A percentile compares a stretch with the other conserved stretches of the same genome.
Conservation (phyloP, 1,140 invertebrate species). For the Leptinotarsa texana region DNA sequence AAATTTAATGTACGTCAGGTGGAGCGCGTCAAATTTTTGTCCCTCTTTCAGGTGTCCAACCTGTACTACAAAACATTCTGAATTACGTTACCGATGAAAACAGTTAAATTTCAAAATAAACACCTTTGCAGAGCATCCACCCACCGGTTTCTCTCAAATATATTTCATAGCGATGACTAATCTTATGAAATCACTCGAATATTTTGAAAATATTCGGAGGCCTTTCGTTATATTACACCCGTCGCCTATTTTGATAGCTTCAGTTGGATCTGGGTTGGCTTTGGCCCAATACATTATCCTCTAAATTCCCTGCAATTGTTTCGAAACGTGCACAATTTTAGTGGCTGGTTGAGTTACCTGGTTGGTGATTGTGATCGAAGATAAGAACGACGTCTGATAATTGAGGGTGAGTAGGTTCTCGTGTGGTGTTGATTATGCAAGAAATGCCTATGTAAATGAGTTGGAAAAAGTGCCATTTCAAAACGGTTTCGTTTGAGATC, state of each 20-base stretch:
- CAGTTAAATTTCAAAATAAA: not conserved
- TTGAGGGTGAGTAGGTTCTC: not conserved
- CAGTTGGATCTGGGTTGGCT: conserved; percentile 1
- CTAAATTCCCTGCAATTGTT: conserved; percentile 19
- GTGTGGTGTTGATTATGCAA: too few relatives aligned
- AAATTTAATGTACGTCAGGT: too few relatives aligned
- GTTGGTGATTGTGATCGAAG: not conserved
- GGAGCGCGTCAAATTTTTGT: too few relatives aligned
- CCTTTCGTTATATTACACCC: not conserved
- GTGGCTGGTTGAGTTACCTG: conserved; percentile 21
- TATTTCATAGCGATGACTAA: not conserved
- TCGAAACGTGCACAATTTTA: conserved; percentile 13
- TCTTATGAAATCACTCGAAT: conserved; percentile 16
- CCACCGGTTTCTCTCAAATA: not conserved
- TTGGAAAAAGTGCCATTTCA: too few relatives aligned
- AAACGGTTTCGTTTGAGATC: too few relatives aligned
- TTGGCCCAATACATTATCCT: conserved; percentile 6
- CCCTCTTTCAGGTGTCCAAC: too few relatives aligned
- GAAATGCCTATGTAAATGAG: too few relatives aligned
- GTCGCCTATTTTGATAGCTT: not conserved
- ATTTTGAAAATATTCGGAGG: not conserved
- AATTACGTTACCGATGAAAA: too few relatives aligned
- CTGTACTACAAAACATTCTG: too few relatives aligned
- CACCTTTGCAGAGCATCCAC: not conserved
- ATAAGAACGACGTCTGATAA: not conserved